phyloP scores from a whole-genome alignment of 2,113 vertebrate genomes.

The Murina feae region DNA sequence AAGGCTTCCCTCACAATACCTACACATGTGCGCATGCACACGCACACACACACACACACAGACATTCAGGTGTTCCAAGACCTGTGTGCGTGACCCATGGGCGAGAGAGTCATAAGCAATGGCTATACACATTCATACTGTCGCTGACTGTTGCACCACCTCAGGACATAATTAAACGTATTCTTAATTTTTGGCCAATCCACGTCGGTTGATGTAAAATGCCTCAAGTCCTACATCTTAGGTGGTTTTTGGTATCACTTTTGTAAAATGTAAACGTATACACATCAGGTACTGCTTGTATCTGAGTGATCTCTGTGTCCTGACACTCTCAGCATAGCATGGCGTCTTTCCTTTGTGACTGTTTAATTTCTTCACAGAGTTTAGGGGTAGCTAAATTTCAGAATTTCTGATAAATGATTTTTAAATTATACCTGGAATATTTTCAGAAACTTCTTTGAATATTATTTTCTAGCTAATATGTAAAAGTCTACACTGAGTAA shows the following conservation, averaged over 20 bases:
- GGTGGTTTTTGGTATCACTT: background rate
- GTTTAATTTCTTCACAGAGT: background rate
- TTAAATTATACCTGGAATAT: constrained; percentile 10
- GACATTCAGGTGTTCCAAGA: background rate
- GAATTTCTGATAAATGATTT: background rate
- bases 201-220: background rate
- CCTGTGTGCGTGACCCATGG: background rate
- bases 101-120: constrained; percentile 33
- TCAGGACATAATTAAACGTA: background rate
- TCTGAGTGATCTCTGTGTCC: background rate
- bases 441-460: background rate
- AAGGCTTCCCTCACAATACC: constrained; percentile 55
- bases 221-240: background rate
- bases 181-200: background rate
- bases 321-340: background rate
- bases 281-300: background rate
- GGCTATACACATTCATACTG: background rate
- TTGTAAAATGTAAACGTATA: background rate
- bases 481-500: constrained; percentile 2
- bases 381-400: constrained; percentile 1
- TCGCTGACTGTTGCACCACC: background rate
- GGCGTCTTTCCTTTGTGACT: background rate
- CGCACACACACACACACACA: background rate
- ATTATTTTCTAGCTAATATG: background rate
- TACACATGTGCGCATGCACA: background rate